Percentiles rank a stretch among this genome's conserved stretches.
phyloP scores from a whole-genome alignment of 1,140 invertebrate species.

The Drosophila pandora region DNA sequence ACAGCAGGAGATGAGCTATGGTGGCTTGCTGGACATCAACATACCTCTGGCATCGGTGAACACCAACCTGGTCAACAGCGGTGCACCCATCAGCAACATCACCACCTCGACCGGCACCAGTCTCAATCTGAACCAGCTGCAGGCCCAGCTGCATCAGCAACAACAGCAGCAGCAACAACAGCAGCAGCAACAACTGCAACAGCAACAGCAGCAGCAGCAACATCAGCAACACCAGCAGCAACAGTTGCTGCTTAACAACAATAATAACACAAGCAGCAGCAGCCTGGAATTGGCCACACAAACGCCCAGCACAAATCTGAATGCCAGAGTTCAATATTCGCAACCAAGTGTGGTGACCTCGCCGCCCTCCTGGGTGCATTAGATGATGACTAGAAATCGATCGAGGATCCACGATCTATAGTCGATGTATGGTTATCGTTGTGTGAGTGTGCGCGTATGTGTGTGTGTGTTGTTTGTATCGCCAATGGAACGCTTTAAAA shows the following conservation, averaged over 20 bases:
- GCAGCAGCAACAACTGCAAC: slow-evolving; percentile 62
- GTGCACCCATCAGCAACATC: slow-evolving; percentile 29
- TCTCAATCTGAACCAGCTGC: slow-evolving; percentile 56
- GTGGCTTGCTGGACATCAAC: slow-evolving; percentile 97
- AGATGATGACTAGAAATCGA: slow-evolving; percentile 44
- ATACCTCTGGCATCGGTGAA: slow-evolving; percentile 86
- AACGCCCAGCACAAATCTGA: slow-evolving; percentile 67
- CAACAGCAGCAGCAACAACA: slow-evolving; percentile 57
- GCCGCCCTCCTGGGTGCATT: slow-evolving; percentile 89
- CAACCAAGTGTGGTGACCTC: slow-evolving; percentile 85
- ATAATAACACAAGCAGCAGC: slow-evolving; percentile 67
- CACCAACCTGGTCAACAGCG: slow-evolving; percentile 64
- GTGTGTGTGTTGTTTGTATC: slow-evolving; percentile 37
- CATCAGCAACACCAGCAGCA: slow-evolving; percentile 62
- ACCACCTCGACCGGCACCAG: slow-evolving; percentile 34
- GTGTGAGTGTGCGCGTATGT: neutral
- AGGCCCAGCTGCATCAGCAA: slow-evolving; percentile 64
- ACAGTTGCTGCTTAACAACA: slow-evolving; percentile 64
- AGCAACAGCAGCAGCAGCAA: slow-evolving; percentile 69
- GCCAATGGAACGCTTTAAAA: slow-evolving; percentile 62
- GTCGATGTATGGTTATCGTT: slow-evolving; percentile 24
- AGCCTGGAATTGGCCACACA: slow-evolving; percentile 71
- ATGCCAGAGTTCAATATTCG: slow-evolving; percentile 78
- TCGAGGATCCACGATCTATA: slow-evolving; percentile 7
- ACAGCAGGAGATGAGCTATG: slow-evolving; percentile 96